A percentile compares a stretch with the other conserved stretches of the same genome.
Evolutionary conservation across 2,888 invertebrate species (phyloP).

Genomic region (Thecocarcelia acutangulata): DNA sequence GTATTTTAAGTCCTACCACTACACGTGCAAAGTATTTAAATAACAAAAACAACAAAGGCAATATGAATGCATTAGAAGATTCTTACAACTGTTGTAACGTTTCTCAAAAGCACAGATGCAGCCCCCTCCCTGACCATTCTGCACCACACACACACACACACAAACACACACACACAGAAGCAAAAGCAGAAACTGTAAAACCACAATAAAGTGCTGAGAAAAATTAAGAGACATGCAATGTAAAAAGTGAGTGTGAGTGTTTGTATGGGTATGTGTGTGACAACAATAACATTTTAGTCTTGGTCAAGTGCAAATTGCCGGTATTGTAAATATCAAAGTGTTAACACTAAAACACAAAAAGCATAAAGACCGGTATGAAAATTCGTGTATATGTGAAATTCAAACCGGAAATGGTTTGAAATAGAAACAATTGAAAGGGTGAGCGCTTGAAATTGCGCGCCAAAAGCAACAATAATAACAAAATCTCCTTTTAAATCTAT

Average conservation of each 20-base stretch:
- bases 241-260: too few species aligned
- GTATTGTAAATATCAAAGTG: constrained; percentile 42
- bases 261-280: not conserved
- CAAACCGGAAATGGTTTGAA: constrained; percentile 45
- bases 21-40: constrained; percentile 28
- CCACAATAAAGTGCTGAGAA: not conserved
- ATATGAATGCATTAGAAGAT: constrained; percentile 15
- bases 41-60: constrained; percentile 5
- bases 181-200: not conserved
- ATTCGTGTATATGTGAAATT: constrained; percentile 15
- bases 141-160: too few species aligned
- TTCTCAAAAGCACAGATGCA: not conserved
- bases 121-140: too few species aligned
- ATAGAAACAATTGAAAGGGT: not conserved
- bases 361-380: constrained; percentile 17
- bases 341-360: constrained; percentile 6
- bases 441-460: too few species aligned
- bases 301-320: constrained; percentile 69
- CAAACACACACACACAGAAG: not conserved
- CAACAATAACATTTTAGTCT: constrained; percentile 42
- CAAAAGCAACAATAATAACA: too few species aligned
- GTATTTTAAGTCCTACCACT: constrained; percentile 10
- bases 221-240: constrained; percentile 2
- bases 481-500: too few species aligned
- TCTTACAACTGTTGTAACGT: not conserved